These are phyloP conservation scores for Lamellibrachia columna DNA, from an alignment of 2,888 invertebrate species.

Conservation along the genomic window DNA sequence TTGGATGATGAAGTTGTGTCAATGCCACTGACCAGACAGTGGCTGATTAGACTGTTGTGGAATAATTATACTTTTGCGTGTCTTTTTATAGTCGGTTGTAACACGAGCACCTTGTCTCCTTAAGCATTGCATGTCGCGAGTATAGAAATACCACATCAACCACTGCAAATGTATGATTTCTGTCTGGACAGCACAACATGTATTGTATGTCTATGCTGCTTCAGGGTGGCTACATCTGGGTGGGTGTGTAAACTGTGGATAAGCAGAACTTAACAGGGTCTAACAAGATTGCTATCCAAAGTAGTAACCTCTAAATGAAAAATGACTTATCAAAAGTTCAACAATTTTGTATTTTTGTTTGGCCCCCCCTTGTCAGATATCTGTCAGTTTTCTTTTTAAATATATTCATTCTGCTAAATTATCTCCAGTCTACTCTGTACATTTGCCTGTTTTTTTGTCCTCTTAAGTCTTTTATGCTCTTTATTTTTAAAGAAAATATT, in stretches of 20 bases:
- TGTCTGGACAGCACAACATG: background rate
- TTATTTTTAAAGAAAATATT: background rate
- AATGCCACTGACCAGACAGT: background rate
- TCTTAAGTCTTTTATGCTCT: background rate
- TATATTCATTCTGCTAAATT: background rate
- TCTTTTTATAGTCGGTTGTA: background rate
- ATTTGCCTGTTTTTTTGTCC: background rate
- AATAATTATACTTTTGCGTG: slow-evolving; percentile 4
- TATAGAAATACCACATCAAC: background rate
- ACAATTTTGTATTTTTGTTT: background rate
- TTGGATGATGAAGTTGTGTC: background rate
- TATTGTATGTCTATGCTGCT: background rate
- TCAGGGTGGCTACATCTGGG: background rate
- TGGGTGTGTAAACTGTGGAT: background rate
- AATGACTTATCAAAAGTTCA: no score
- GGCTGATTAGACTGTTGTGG: background rate
- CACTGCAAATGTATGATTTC: background rate
- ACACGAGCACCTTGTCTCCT: background rate
- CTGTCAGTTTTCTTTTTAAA: background rate
- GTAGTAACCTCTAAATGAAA: no score
- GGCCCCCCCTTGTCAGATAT: background rate
- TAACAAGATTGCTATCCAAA: no score
- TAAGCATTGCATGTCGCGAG: background rate
- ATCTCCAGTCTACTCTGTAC: background rate
- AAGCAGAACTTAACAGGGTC: background rate